phyloP scores from a whole-genome alignment of 2,888 invertebrate species.

The Diarsia mendica region DNA sequence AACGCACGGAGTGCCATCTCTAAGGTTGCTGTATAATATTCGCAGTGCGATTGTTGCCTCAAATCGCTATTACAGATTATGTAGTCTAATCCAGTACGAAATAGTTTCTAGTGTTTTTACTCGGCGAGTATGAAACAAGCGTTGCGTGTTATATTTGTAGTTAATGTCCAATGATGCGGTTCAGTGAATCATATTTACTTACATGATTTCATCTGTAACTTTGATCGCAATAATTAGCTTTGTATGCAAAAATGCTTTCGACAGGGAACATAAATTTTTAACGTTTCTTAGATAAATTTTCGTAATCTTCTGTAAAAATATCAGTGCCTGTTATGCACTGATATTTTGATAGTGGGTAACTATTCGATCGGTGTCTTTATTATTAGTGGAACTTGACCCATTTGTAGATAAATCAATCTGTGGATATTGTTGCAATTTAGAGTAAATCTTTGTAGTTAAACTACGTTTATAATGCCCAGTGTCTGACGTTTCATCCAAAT shows the following conservation, averaged over 20 bases:
- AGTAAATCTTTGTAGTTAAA: conserved; percentile 67
- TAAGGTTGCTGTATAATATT: conserved; percentile 6
- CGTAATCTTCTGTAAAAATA: conserved; percentile 26
- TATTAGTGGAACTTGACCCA: conserved; percentile 36
- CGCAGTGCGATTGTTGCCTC: conserved; percentile 26
- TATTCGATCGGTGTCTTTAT: conserved; percentile 45
- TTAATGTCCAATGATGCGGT: conserved; percentile 12
- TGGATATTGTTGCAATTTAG: conserved; percentile 62
- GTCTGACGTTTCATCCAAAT: conserved; percentile 67
- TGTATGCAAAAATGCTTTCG: conserved; percentile 41
- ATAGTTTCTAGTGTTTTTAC: conserved; percentile 23
- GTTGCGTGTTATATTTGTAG: conserved; percentile 12
- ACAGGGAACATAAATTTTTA: conserved; percentile 44
- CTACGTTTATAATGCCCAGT: conserved; percentile 71
- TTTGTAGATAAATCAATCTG: conserved; percentile 43
- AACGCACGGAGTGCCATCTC: conserved; percentile 6
- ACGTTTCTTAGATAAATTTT: conserved; percentile 29
- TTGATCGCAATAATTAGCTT: conserved; percentile 56
- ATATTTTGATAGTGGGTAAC: conserved; percentile 42
- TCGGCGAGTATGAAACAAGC: conserved; percentile 35
- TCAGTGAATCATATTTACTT: conserved; percentile 18
- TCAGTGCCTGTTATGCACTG: conserved; percentile 20
- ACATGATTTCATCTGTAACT: conserved; percentile 19
- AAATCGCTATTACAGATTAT: conserved; percentile 29
- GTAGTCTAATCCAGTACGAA: conserved; percentile 13